A percentile compares a stretch with the other conserved stretches of the same genome.
Conservation (phyloP, 2,797 vertebrate species). For the Gorsachius magnificus region DNA sequence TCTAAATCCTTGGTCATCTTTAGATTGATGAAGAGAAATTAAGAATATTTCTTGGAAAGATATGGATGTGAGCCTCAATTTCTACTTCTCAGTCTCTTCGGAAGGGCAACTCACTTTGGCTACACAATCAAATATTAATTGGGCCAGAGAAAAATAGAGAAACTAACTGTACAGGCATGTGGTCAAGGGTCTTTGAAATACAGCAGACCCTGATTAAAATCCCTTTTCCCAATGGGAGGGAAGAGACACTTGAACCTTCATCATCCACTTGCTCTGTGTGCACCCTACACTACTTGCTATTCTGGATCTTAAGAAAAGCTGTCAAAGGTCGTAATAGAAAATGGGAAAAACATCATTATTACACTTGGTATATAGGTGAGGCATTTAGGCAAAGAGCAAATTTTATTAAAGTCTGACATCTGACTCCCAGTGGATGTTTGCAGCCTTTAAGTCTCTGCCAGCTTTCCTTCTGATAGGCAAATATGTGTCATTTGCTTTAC, state of each 20-base stretch:
- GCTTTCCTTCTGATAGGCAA: not conserved
- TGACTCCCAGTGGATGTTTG: not conserved
- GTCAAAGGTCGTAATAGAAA: not conserved
- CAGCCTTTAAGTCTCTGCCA: not conserved
- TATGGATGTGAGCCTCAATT: not conserved
- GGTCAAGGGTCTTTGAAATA: not conserved
- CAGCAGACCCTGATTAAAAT: not conserved
- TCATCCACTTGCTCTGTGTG: not conserved
- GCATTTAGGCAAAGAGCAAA: not conserved
- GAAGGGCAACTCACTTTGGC: not conserved
- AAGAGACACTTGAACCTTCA: not conserved
- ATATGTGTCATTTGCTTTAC: not conserved
- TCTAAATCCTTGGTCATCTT: not conserved
- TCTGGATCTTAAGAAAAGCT: not conserved
- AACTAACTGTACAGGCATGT: not conserved
- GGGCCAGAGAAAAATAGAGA: not conserved
- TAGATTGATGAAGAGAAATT: not conserved
- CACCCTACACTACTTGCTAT: too few relatives aligned
- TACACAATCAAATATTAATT: not conserved
- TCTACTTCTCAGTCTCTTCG: not conserved
- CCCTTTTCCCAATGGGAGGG: not conserved
- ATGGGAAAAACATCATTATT: not conserved
- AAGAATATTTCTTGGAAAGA: not conserved
- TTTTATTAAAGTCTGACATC: not conserved
- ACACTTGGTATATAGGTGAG: not conserved